Evolutionary conservation across 2,888 invertebrate genomes (phyloP), one percentile per base, ranked within the genome.

Genomic region (Euphydryas editha): DNA sequence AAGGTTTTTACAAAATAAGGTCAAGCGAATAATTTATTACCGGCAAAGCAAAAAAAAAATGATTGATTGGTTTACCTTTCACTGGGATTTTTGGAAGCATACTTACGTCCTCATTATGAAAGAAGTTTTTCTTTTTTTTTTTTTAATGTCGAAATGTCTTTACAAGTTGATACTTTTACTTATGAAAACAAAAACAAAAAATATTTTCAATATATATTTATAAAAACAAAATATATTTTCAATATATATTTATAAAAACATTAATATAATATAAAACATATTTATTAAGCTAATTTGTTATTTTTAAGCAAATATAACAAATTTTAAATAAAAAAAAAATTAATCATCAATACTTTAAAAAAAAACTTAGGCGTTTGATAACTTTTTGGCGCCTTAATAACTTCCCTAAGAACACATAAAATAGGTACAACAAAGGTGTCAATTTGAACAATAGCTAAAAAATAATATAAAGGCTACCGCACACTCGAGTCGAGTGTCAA

Each of bases 401-500:
- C 17, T 51, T 24, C 15, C 49, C 46, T 18, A 46, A 59, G 59
- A 55, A 54, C 62, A 62, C 49, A 59, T 42, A 54, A 54, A 65
- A 65, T 59, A n/a, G n/a, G n/a, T n/a, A 69, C 59, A 69, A 69
- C 63, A 69, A 65, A 72, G 67, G 67, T 70, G 65, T 67, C 72
- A 74, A 61, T 69, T 56, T 51, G 47, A 57, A 68, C 64, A 71
- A 71, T 70, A 70, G 68, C 59, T 54, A 68, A 73, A 73, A 73
- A 62, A 66, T 73, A 73, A 67, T 60, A 73, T 76, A 77, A 78
- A 76, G 73, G 74, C 75, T 69, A 75, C 75, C 77, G 75, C 77
- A 71, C 75, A 75, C 75, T 74, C 76, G 75, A 80, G 75, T 76
- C n/a, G 24, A 54, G 74, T 77, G 81, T 76, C 76, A 75, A 77